phyloP scores from a whole-genome alignment of 2,888 invertebrate species.

The Thelaira solivaga region DNA sequence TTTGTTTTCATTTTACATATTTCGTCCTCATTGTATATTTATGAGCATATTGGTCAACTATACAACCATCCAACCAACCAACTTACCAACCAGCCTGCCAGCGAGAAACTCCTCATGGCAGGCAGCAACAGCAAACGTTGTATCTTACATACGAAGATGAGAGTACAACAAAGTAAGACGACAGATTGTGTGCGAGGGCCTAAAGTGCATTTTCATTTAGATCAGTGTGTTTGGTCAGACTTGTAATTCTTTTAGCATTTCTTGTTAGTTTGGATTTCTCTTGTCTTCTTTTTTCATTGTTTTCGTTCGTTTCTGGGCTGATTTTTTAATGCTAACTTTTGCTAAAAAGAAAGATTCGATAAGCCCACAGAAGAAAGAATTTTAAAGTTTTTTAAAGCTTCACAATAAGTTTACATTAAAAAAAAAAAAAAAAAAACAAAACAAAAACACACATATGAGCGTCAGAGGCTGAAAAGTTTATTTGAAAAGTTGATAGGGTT shows the following conservation, averaged over 20 bases:
- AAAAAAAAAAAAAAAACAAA: too few relatives aligned
- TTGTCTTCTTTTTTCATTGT: too few relatives aligned
- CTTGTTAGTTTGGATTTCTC: too few relatives aligned
- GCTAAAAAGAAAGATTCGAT: too few relatives aligned
- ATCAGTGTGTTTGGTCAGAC: slow-evolving; percentile 28
- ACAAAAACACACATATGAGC: too few relatives aligned
- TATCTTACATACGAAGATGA: slow-evolving; percentile 3
- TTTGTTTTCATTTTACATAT: slow-evolving; percentile 19
- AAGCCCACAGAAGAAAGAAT: too few relatives aligned
- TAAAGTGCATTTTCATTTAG: slow-evolving; percentile 50
- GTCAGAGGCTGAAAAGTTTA: too few relatives aligned
- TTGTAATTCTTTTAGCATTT: not conserved
- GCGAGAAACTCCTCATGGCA: not conserved
- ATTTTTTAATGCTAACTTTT: too few relatives aligned
- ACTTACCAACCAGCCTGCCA: not conserved
- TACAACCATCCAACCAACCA: slow-evolving; percentile 11
- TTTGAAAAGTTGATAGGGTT: too few relatives aligned
- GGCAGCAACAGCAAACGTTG: not conserved
- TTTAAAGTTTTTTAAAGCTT: too few relatives aligned
- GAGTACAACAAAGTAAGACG: slow-evolving; percentile 21
- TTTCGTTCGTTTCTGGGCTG: too few relatives aligned
- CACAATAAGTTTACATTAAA: too few relatives aligned
- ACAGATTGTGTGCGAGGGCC: slow-evolving; percentile 12
- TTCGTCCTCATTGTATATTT: slow-evolving; percentile 54
- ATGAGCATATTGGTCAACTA: slow-evolving; percentile 46